Percentiles rank a stretch among this genome's conserved stretches.
These are phyloP conservation scores for Trypoxylus dichotomus DNA, from an alignment of 1,140 invertebrate species.

Conservation along the genomic window DNA sequence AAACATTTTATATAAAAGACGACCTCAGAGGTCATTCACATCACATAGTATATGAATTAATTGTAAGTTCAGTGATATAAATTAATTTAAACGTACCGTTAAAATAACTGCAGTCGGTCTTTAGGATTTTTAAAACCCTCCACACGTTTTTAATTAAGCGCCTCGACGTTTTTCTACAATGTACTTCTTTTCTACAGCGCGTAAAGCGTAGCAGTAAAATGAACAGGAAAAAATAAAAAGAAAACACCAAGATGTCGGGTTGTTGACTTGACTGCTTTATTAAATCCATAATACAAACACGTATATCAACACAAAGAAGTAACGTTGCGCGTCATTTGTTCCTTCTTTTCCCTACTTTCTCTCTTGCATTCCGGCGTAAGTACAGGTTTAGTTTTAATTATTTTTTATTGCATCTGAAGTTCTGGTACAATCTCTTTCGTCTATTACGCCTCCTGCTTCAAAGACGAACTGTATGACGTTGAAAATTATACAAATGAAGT, in stretches of 20 bases:
- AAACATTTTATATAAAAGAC: neutral
- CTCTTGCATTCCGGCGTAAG: neutral
- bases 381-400: neutral
- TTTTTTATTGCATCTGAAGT: neutral
- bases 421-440: neutral
- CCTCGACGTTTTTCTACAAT: neutral
- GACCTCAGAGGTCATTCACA: slow-evolving; percentile 8
- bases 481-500: neutral
- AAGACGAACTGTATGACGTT: neutral
- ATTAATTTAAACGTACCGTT: neutral
- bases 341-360: neutral
- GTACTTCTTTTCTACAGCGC: neutral
- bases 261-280: slow-evolving; percentile 16
- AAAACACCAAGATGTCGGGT: neutral
- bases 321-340: slow-evolving; percentile 14
- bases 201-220: slow-evolving; percentile 5
- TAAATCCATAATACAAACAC: neutral
- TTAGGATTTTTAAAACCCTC: neutral
- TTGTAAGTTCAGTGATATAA: neutral
- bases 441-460: neutral
- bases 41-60: neutral
- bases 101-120: neutral
- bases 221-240: neutral
- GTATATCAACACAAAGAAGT: slow-evolving; percentile 1
- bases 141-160: slow-evolving; percentile 10